phyloP scores from a whole-genome alignment of 2,888 invertebrate genomes.

The Nineta flava region DNA sequence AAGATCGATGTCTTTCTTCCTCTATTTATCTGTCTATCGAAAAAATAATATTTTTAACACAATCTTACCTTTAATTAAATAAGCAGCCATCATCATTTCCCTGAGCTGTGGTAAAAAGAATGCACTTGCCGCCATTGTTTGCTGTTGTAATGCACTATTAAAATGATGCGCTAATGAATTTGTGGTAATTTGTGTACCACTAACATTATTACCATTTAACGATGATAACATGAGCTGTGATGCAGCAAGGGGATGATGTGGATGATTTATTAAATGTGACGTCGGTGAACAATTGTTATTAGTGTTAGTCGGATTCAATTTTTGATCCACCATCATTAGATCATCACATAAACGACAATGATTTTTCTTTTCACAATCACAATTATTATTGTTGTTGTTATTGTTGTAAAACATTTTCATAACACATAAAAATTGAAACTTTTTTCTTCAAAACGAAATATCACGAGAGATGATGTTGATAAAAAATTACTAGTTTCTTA shows the following conservation, averaged over 20 bases:
- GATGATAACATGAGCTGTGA: neutral
- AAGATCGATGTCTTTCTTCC: too few species aligned
- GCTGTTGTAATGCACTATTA: slow-evolving; percentile 1
- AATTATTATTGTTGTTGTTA: slow-evolving; percentile 1
- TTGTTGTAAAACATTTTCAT: slow-evolving; percentile 3
- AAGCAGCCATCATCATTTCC: slow-evolving; percentile 47
- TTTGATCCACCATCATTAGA: slow-evolving; percentile 4
- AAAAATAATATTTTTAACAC: too few species aligned
- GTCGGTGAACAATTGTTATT: neutral
- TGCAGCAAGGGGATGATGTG: neutral
- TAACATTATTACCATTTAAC: neutral
- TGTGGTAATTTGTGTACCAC: neutral
- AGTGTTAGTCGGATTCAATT: neutral
- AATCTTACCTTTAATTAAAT: slow-evolving; percentile 42
- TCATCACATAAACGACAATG: slow-evolving; percentile 6
- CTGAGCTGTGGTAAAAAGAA: slow-evolving; percentile 39
- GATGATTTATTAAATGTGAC: neutral
- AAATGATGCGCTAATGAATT: neutral
- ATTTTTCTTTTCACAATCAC: neutral
- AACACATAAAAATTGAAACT: too few species aligned
- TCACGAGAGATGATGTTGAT: too few species aligned
- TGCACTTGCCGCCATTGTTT: slow-evolving; percentile 13
- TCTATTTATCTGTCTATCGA: too few species aligned
- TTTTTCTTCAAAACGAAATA: too few species aligned
- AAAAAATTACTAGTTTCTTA: too few species aligned